Conservation (phyloP, 2,797 vertebrate genomes). For the Lutra lutra region DNA sequence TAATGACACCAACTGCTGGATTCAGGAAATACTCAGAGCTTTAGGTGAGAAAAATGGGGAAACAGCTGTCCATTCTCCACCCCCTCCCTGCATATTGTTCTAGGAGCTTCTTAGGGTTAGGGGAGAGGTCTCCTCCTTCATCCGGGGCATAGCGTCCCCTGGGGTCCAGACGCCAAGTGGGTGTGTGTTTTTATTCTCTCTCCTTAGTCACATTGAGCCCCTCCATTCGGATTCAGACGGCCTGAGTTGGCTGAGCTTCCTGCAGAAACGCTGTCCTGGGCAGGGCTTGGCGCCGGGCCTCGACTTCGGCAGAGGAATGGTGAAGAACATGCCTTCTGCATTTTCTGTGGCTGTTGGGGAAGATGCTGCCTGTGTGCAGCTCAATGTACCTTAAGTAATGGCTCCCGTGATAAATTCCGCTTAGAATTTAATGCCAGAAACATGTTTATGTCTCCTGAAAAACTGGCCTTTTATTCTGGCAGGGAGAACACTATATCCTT, state of each 20-base stretch:
- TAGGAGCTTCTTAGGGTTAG: not conserved
- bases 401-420: constrained; percentile 31
- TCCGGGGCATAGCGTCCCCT: not conserved
- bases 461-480: constrained; percentile 66
- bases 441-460: constrained; percentile 61
- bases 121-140: not conserved
- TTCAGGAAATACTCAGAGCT: not conserved
- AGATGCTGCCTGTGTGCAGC: not conserved
- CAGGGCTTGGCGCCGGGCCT: not conserved
- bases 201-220: not conserved
- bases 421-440: constrained; percentile 51
- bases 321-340: not conserved
- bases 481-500: constrained; percentile 64
- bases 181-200: not conserved
- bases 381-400: constrained; percentile 43
- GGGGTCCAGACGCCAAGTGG: not conserved
- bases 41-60: not conserved
- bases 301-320: not conserved
- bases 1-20: not conserved
- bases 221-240: not conserved
- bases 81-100: not conserved
- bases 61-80: not conserved
- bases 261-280: not conserved
- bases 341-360: not conserved
- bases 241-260: not conserved